Conservation (phyloP, 2,797 vertebrate genomes). For the Aulostomus chinensis region DNA sequence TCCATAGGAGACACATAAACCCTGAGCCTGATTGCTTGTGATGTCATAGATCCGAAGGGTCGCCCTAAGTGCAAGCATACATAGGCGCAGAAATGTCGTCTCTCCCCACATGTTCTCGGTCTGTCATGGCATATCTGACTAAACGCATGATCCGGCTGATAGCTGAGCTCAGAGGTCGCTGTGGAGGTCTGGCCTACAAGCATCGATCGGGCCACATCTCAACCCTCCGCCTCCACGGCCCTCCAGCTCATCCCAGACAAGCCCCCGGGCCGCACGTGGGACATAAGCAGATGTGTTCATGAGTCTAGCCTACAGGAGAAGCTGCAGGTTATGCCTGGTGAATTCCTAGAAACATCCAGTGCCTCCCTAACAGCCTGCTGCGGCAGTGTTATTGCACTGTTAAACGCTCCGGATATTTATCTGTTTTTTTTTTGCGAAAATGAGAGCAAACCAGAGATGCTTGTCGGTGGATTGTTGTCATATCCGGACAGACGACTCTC, state of each 20-base stretch:
- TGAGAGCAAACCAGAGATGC: too few species aligned
- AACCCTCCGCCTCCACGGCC: background rate
- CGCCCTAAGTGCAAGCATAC: background rate
- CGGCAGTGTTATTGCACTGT: too few species aligned
- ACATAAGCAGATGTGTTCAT: constrained; percentile 47
- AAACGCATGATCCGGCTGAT: constrained; percentile 13
- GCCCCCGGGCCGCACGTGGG: constrained; percentile 37
- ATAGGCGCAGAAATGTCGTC: background rate
- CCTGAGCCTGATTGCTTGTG: background rate
- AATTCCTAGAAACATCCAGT: constrained; percentile 1
- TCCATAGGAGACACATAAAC: background rate
- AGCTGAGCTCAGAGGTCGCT: constrained; percentile 23
- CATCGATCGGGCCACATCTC: constrained; percentile 12
- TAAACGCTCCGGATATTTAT: too few species aligned
- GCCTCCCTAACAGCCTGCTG: too few species aligned
- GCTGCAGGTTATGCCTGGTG: constrained; percentile 7
- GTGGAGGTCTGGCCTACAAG: constrained; percentile 20
- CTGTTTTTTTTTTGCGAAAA: too few species aligned
- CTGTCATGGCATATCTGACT: constrained; percentile 24
- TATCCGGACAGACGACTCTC: background rate
- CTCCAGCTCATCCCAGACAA: constrained; percentile 20
- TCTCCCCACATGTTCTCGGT: constrained; percentile 3
- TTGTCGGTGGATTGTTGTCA: too few species aligned
- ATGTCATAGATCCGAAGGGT: background rate
- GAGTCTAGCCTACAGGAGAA: constrained; percentile 1